Evolutionary conservation across 2,888 invertebrate species (phyloP).

Genomic region (Patella ulyssiponensis): DNA sequence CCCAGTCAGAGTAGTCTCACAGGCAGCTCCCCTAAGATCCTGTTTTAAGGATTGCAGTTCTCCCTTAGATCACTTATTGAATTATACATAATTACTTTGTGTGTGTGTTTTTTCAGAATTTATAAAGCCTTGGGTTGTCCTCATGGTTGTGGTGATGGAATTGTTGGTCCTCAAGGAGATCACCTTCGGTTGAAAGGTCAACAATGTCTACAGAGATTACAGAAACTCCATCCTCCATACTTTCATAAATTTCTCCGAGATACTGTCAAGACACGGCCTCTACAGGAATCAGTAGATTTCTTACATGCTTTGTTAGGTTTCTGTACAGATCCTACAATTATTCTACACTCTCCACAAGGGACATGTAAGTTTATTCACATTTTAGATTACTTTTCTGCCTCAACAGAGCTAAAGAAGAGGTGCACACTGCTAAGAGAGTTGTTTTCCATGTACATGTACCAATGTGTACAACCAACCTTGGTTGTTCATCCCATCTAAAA

Average conservation of each 20-base stretch:
- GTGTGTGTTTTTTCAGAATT: slow-evolving; percentile 76
- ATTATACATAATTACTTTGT: not conserved
- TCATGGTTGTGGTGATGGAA: slow-evolving; percentile 89
- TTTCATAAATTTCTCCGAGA: slow-evolving; percentile 81
- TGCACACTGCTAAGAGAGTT: too few relatives aligned
- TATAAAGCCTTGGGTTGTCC: slow-evolving; percentile 93
- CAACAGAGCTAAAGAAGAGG: too few relatives aligned
- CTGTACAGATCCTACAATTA: slow-evolving; percentile 85
- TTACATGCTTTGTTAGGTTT: slow-evolving; percentile 96
- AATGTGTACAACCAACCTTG: too few relatives aligned
- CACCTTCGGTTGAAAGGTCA: slow-evolving; percentile 84
- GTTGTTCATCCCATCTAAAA: too few relatives aligned
- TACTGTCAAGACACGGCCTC: slow-evolving; percentile 81
- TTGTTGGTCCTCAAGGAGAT: slow-evolving; percentile 65
- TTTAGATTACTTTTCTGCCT: not conserved
- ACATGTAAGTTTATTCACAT: slow-evolving; percentile 16
- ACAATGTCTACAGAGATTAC: slow-evolving; percentile 82
- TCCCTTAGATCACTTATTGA: too few relatives aligned
- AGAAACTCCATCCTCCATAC: slow-evolving; percentile 79
- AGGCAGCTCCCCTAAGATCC: too few relatives aligned
- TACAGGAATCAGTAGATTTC: slow-evolving; percentile 90
- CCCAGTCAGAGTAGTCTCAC: too few relatives aligned
- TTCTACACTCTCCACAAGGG: slow-evolving; percentile 58
- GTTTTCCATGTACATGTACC: too few relatives aligned
- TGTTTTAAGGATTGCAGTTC: too few relatives aligned